Conservation (phyloP, 2,113 vertebrate genomes). For the Microtus pennsylvanicus region DNA sequence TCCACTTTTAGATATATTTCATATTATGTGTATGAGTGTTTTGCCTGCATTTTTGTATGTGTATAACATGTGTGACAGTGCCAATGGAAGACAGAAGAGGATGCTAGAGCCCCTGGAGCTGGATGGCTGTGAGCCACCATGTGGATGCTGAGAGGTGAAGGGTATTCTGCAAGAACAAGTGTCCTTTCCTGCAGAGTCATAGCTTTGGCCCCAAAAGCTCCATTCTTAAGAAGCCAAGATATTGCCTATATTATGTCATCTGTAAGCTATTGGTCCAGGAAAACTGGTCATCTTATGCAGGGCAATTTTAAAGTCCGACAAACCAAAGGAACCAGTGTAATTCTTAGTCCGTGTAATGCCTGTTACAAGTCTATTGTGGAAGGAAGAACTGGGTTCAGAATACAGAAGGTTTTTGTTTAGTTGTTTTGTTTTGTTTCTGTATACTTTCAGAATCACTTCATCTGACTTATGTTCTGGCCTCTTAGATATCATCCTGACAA, state of each 20-base stretch:
- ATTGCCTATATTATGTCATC: neutral
- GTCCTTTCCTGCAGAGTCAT: neutral
- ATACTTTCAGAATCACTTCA: neutral
- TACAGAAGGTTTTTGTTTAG: neutral
- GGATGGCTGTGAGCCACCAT: neutral
- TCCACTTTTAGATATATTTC: neutral
- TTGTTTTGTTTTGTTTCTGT: neutral
- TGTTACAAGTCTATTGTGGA: neutral
- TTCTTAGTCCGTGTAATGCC: neutral
- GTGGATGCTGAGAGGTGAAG: neutral
- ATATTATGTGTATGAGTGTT: neutral
- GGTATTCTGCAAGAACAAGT: neutral
- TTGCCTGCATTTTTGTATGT: neutral
- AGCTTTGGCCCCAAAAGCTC: neutral
- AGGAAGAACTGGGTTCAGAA: neutral
- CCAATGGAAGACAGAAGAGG: neutral
- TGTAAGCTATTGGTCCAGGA: neutral
- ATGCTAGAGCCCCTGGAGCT: too few relatives aligned
- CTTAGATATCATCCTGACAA: neutral
- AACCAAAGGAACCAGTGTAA: neutral
- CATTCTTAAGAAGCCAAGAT: neutral
- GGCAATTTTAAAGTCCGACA: neutral
- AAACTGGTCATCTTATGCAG: neutral
- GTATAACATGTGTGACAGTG: neutral
- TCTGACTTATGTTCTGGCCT: neutral